These are phyloP conservation scores for Symphodus melops DNA, from an alignment of 2,113 vertebrate genomes.

Conservation along the genomic window DNA sequence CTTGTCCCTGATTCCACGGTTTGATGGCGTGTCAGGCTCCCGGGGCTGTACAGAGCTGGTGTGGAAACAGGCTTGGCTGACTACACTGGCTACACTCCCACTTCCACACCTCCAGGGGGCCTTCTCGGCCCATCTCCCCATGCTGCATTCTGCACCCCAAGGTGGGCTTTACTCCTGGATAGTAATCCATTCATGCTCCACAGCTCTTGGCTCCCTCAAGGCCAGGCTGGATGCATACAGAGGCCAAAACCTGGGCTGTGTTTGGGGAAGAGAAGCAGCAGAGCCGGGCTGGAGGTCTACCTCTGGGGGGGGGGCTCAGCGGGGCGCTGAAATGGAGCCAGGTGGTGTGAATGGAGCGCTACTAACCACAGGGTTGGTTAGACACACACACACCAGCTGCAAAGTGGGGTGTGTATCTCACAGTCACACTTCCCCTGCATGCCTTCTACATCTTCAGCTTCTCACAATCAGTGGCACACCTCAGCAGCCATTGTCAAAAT, in stretches of 20 bases:
- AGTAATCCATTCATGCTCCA: slow-evolving; percentile 67
- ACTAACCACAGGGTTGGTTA: slow-evolving; percentile 58
- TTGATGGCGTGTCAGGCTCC: slow-evolving; percentile 55
- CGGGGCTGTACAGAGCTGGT: slow-evolving; percentile 33
- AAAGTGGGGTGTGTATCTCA: slow-evolving; percentile 46
- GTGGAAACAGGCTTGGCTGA: slow-evolving; percentile 74
- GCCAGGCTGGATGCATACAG: slow-evolving; percentile 42
- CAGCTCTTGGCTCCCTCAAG: slow-evolving; percentile 48
- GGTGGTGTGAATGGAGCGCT: slow-evolving; percentile 67
- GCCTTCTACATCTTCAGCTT: slow-evolving; percentile 35
- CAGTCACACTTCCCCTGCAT: slow-evolving; percentile 43
- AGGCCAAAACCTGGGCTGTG: slow-evolving; percentile 40
- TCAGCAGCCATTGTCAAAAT: slow-evolving; percentile 55
- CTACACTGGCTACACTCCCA: slow-evolving; percentile 52
- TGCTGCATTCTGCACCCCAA: slow-evolving; percentile 63
- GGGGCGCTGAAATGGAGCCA: slow-evolving; percentile 47
- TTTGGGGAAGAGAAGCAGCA: slow-evolving; percentile 39
- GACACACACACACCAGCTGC: slow-evolving; percentile 11
- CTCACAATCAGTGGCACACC: slow-evolving; percentile 56
- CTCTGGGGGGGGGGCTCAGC: slow-evolving; percentile 53
- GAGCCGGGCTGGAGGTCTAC: slow-evolving; percentile 48
- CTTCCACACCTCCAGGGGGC: slow-evolving; percentile 57
- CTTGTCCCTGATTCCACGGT: slow-evolving; percentile 65
- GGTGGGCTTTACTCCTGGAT: slow-evolving; percentile 74
- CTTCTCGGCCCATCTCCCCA: slow-evolving; percentile 41